phyloP scores from a whole-genome alignment of 2,113 vertebrate species.

The Xerus inauris region DNA sequence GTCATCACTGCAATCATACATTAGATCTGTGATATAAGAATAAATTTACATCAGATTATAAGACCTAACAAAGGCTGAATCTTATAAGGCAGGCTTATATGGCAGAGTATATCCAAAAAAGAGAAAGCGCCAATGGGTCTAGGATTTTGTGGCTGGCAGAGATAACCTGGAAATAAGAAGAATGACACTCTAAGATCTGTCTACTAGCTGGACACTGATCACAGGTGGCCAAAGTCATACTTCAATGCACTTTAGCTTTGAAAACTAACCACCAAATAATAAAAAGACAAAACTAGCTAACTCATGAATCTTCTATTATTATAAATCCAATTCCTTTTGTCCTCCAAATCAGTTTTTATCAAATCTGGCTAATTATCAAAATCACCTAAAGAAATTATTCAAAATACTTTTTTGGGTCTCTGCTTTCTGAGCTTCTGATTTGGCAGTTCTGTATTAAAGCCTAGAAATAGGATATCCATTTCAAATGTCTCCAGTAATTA shows the following conservation, averaged over 20 bases:
- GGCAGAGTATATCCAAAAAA: not conserved
- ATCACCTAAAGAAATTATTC: not conserved
- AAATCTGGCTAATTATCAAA: slow-evolving; percentile 4
- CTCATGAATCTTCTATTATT: not conserved
- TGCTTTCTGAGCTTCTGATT: slow-evolving; percentile 15
- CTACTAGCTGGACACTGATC: not conserved
- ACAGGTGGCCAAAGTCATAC: not conserved
- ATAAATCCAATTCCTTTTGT: not conserved
- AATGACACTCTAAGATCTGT: not conserved
- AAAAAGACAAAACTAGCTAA: not conserved
- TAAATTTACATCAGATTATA: not conserved
- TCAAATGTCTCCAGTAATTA: not conserved
- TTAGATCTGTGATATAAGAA: not conserved
- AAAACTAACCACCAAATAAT: not conserved
- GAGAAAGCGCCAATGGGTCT: not conserved
- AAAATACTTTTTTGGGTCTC: not conserved
- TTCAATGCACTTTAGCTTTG: not conserved
- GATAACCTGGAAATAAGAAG: not conserved
- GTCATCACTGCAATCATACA: not conserved
- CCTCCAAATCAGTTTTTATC: not conserved
- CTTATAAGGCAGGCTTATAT: not conserved
- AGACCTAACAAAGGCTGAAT: not conserved
- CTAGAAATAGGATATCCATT: not conserved
- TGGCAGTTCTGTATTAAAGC: not conserved
- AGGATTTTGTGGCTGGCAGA: not conserved